Conservation (phyloP, 2,113 vertebrate genomes). For the Notarius quadriscutis region DNA sequence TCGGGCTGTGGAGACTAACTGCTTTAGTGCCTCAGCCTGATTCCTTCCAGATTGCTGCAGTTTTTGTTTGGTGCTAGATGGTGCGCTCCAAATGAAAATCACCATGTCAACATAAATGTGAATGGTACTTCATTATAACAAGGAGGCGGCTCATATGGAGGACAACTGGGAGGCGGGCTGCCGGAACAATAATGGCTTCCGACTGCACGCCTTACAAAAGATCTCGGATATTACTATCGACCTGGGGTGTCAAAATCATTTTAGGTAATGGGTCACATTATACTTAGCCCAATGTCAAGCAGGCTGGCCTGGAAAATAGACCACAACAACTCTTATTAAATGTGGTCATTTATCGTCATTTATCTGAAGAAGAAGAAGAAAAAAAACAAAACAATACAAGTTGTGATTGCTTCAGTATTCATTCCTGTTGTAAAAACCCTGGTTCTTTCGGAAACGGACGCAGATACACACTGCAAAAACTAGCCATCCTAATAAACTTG, state of each 20-base stretch:
- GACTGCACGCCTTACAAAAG: not conserved
- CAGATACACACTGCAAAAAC: not conserved
- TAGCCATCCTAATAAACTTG: too few relatives aligned
- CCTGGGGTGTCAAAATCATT: slow-evolving; percentile 6
- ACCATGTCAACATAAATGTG: slow-evolving; percentile 37
- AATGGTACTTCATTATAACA: slow-evolving; percentile 22
- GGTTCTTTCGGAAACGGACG: not conserved
- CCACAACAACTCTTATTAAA: not conserved
- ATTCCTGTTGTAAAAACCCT: not conserved
- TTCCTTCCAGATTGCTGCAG: slow-evolving; percentile 43
- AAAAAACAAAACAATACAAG: not conserved
- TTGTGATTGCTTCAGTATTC: not conserved
- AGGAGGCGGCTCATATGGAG: slow-evolving; percentile 33
- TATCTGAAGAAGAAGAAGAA: not conserved
- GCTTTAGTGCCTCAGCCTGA: slow-evolving; percentile 27
- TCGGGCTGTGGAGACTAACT: slow-evolving; percentile 29
- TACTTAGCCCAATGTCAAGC: not conserved
- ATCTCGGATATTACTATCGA: not conserved
- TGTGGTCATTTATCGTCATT: not conserved
- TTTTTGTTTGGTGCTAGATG: slow-evolving; percentile 13
- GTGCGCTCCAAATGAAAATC: slow-evolving; percentile 31
- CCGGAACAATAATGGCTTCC: slow-evolving; percentile 4
- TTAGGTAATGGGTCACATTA: not conserved
- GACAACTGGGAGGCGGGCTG: slow-evolving; percentile 23
- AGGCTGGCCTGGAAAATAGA: not conserved